Percentiles rank a stretch among this genome's conserved stretches.
Conservation (phyloP, 2,113 vertebrate species). For the Cygnus atratus region DNA sequence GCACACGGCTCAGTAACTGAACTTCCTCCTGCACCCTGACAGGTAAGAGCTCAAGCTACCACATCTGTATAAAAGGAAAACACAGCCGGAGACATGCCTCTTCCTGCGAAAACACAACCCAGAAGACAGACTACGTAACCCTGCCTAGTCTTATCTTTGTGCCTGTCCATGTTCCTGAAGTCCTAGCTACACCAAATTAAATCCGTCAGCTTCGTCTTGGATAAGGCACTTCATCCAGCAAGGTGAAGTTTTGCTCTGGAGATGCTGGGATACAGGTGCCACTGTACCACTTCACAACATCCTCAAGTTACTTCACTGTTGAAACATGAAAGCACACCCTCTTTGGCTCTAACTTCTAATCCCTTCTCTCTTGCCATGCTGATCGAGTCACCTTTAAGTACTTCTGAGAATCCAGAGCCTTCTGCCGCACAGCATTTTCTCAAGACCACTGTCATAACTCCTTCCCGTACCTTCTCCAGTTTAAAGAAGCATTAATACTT, state of each 20-base stretch:
- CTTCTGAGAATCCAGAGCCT: not conserved
- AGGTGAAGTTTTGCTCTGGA: not conserved
- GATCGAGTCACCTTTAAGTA: not conserved
- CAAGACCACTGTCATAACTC: too few species aligned
- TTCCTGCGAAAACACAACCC: not conserved
- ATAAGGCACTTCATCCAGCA: not conserved
- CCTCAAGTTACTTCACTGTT: not conserved
- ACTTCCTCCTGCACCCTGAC: not conserved
- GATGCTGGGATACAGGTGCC: not conserved
- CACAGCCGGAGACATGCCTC: not conserved
- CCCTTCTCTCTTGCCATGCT: not conserved
- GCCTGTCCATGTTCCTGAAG: not conserved
- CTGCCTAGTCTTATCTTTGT: too few species aligned
- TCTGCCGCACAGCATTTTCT: not conserved
- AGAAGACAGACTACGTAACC: not conserved
- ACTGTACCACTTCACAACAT: too few species aligned
- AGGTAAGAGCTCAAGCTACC: accelerated
- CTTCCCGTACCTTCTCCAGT: not conserved
- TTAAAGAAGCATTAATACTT: too few species aligned
- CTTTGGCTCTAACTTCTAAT: not conserved
- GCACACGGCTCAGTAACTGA: accelerated
- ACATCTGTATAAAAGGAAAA: too few species aligned
- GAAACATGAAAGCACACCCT: not conserved
- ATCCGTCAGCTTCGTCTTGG: not conserved
- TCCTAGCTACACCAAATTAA: not conserved